phyloP scores from a whole-genome alignment of 2,113 vertebrate species.

The Eurypyga helias region DNA sequence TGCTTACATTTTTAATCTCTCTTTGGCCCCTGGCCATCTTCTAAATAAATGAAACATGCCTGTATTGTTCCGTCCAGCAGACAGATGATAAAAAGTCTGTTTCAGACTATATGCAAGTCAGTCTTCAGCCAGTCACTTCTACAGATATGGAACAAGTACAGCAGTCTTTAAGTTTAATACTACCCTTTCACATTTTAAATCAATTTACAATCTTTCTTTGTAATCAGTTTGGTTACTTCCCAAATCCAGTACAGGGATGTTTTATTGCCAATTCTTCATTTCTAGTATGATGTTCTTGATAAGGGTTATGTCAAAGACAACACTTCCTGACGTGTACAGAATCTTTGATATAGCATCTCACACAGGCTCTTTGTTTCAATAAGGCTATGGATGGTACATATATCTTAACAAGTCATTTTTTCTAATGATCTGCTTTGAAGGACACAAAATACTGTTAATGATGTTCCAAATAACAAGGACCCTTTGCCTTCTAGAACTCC shows the following conservation, averaged over 20 bases:
- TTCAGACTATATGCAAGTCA: constrained; percentile 39
- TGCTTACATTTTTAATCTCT: constrained; percentile 61
- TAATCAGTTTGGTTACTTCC: constrained; percentile 60
- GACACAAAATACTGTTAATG: constrained; percentile 27
- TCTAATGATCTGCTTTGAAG: not conserved
- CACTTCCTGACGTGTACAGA: constrained; percentile 6
- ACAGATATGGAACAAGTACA: constrained; percentile 61
- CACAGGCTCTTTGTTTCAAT: constrained; percentile 14
- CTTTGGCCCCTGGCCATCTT: constrained; percentile 37
- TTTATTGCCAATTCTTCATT: constrained; percentile 53
- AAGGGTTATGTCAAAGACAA: constrained; percentile 39
- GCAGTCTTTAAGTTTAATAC: constrained; percentile 35
- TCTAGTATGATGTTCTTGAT: constrained; percentile 39
- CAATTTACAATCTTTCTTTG: constrained; percentile 56
- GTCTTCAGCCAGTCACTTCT: constrained; percentile 41
- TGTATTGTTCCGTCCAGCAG: constrained; percentile 42
- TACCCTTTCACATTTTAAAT: constrained; percentile 62
- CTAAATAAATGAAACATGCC: constrained; percentile 64
- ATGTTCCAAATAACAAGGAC: constrained; percentile 22
- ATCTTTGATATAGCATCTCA: constrained; percentile 12
- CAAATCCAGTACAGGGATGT: constrained; percentile 26
- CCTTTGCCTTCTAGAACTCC: constrained; percentile 16
- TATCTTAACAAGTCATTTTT: constrained; percentile 10
- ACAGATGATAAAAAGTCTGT: constrained; percentile 52
- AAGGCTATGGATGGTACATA: not conserved